Percentiles rank a stretch among this genome's conserved stretches.
Evolutionary conservation across 2,888 invertebrate species (phyloP).

Genomic region (Ernsta delagoae): DNA sequence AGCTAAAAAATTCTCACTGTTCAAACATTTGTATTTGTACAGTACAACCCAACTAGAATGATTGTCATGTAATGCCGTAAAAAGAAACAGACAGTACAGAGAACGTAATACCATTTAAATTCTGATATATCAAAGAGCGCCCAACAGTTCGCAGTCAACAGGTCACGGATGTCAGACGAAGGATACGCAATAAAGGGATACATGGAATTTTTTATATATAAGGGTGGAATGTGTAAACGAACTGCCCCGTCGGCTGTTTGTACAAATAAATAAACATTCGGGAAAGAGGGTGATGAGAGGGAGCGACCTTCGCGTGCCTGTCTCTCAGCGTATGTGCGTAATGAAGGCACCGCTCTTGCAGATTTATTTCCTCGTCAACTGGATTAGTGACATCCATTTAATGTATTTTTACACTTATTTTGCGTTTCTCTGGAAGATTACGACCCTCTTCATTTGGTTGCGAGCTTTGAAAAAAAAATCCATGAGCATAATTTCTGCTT

Average conservation of each 20-base stretch:
- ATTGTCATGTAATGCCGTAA: not conserved
- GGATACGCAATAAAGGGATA: slow-evolving; percentile 49
- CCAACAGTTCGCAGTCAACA: slow-evolving; percentile 21
- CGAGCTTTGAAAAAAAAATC: not conserved
- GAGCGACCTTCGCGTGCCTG: slow-evolving; percentile 40
- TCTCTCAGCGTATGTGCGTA: slow-evolving; percentile 26
- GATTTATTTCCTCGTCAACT: too few relatives aligned
- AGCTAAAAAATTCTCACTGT: too few relatives aligned
- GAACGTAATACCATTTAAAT: not conserved
- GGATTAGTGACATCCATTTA: slow-evolving; percentile 36
- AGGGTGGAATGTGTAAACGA: slow-evolving; percentile 68
- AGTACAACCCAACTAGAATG: not conserved
- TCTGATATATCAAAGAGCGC: slow-evolving; percentile 5
- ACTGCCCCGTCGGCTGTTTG: slow-evolving; percentile 64
- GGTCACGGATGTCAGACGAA: slow-evolving; percentile 43
- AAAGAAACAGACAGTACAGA: not conserved
- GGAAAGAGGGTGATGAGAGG: slow-evolving; percentile 59
- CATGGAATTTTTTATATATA: slow-evolving; percentile 41
- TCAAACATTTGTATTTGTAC: too few relatives aligned
- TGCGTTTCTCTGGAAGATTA: not conserved
- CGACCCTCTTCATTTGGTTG: not conserved
- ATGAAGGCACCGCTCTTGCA: too few relatives aligned
- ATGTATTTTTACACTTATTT: slow-evolving; percentile 29
- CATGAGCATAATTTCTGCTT: too few relatives aligned
- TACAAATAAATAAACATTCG: slow-evolving; percentile 74